Base-by-base conservation (phyloP, 92 coral and sea anemone genomes). In the Siderastrea radians region DNA sequence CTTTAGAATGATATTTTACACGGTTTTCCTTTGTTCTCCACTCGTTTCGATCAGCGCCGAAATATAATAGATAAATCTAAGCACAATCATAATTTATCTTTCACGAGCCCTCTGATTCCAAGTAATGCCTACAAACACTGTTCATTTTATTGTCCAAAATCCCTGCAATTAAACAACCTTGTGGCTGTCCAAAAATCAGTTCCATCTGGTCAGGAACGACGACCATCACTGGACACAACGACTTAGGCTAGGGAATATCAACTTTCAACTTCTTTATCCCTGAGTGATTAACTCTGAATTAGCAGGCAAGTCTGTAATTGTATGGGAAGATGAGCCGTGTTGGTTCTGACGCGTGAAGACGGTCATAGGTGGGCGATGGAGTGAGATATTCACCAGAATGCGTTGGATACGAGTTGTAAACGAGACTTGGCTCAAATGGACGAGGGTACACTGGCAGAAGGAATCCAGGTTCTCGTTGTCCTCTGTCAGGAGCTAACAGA, bases 231-330 rank as follows among this genome's bases (percentile, higher is more conserved):
- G 9, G 43, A 43, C 49, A 44, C 52, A 77, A 51, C 72, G 5
- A 50, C 60, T 7, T 15, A 2, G 7, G 8, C 16, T 44, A 55
- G 38, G 14, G 48, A 3, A 44, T 50, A 16, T n/a, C 59, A 68
- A 53, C 76, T 14, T 67, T 68, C 52, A 51, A 38, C 51, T 52
- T 14, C 44, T 14, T 72, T 62, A 47, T 5, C 50, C 16, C 6
- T 48, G 62, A 59, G 38, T n/a, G n/a, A 55, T 3, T 17, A 58
- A 70, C 26, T 50, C 80, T 72, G n/a, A 59, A 60, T 84, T 64
- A 84, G 59, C 87, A 84, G 73, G 87, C 87, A 73, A 84, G 73
- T 19, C 87, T 73, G 72, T 84, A 84, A 51, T 74, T 84, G 87
- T 74, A 84, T 1, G 87, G 87, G 44, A 84, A 84, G 38, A 84